phyloP scores from a whole-genome alignment of 1,140 invertebrate species.

The Delia radicum region DNA sequence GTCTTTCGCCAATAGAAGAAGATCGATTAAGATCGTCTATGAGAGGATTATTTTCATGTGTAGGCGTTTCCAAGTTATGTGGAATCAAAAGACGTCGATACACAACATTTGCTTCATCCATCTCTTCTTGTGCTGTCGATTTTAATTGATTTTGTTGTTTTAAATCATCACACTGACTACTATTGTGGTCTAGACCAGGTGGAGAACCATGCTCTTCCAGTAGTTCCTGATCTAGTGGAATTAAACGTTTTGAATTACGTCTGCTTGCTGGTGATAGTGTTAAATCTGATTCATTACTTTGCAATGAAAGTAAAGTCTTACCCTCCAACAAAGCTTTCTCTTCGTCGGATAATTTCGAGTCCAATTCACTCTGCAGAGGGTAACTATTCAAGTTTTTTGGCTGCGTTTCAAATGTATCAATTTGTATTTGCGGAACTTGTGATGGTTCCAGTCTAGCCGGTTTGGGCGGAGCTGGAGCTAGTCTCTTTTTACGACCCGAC shows the following conservation, averaged over 20 bases:
- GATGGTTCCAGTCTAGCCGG: conserved; percentile 31
- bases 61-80: conserved; percentile 31
- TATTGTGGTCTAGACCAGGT: neutral
- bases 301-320: conserved; percentile 25
- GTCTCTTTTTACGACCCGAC: conserved; percentile 65
- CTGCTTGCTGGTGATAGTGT: neutral
- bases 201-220: conserved; percentile 25
- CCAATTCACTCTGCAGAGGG: conserved; percentile 33
- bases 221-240: conserved; percentile 39
- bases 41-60: conserved; percentile 29
- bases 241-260: conserved; percentile 33
- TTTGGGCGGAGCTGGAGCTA: conserved; percentile 67
- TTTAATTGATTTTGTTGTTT: conserved; percentile 31
- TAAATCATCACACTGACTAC: conserved; percentile 31
- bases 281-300: neutral
- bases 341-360: conserved; percentile 35
- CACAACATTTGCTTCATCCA: conserved; percentile 35
- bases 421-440: conserved; percentile 16
- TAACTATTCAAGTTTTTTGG: conserved; percentile 36
- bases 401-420: conserved; percentile 7
- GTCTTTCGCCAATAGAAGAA: conserved; percentile 30
- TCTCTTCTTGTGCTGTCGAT: neutral
- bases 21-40: conserved; percentile 6
- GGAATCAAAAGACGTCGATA: conserved; percentile 43
- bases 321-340: conserved; percentile 38